Base-by-base conservation (phyloP, 2,888 invertebrate species). In the Dendrolimus houi region DNA sequence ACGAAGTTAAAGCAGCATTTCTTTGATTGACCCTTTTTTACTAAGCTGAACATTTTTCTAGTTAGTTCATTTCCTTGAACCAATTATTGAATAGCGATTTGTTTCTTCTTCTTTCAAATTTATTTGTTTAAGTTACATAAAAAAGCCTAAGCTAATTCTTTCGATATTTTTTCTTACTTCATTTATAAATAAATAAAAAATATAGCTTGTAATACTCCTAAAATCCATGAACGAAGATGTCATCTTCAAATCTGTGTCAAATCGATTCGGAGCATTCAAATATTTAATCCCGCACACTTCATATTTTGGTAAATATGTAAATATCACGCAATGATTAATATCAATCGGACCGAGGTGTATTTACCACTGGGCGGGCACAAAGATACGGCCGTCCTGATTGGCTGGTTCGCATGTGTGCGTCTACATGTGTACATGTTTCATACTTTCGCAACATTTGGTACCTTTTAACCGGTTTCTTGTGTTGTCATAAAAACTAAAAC, bases 351-450 rank as follows among this genome's bases (percentile, higher is more conserved):
- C 66, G 6, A 69, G 66, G 71, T 62, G 67, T 76, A 60, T 72
- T 75, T 71, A 75, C 69, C 70, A 60, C 75, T 74, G 77, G 75
- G 70, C 68, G 71, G 67, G 64, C 53, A 52, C 60, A 42, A 52
- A 14, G 10, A 53, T 53, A 52, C 54, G 55, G 8, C 62, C 57
- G 53, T 56, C 60, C 65, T 67, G 62, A 74, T 77, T 77, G 76
- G 75, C 41, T 58, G 10, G 54, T 40, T 54, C 13, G 29, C 17
- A n/a, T 56, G 65, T 68, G 66, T 66, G 68, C 54, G 68, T 64
- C 61, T 47, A 56, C 54, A 54, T 59, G 55, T 60, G 59, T 56
- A 65, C 59, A 47, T 8, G 47, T 52, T 29, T 12, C 54, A 68
- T 60, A 54, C 56, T 65, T 69, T 66, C 57, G 65, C 67, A 75